Evolutionary conservation across 2,888 invertebrate genomes (phyloP), one percentile per base, ranked within the genome.

Genomic region (Diadromus collaris): DNA sequence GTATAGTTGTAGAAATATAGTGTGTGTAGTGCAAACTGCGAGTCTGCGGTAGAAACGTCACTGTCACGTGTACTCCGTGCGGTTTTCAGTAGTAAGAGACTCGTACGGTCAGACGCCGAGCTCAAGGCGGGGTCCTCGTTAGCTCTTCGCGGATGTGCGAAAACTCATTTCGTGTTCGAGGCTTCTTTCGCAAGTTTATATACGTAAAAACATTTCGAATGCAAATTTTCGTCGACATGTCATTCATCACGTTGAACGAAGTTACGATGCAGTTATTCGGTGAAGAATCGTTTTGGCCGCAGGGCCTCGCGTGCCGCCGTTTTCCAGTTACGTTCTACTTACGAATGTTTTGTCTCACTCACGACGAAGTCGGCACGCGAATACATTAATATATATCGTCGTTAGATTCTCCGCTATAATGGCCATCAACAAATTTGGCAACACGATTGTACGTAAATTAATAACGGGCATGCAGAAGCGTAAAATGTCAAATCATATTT

Each of bases 361-460:
- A 65, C 44, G 56, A 74, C 61, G 41, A 74, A 74, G 61, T 60
- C 46, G 34, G 51, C 74, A 78, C 74, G 74, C 74, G 38, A 78
- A 65, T 78, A 51, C 46, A 56, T 64, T 65, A 58, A 65, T 24
- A 78, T 78, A 65, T 78, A 51, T 51, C 60, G 34, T 41, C 16
- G 58, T 74, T 34, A 65, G 44, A 21, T 68, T 21, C 32, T 32
- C 41, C n/a, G 6, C 34, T 32, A n/a, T n/a, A 38, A 61, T 46
- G 51, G 61, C 44, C 32, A 9, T 65, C 7, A 70, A 60, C 6
- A 32, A 56, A 74, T 68, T 21, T 4, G 32, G 16, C 13, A 13
- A 58, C 19, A 13, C 27, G 5, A 29, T 16, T 46, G 54, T 13
- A 54, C 6, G 68, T n/a, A 9, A 48, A 48, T 48, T 48, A 6